phyloP scores from a whole-genome alignment of 2,888 invertebrate species.

The Rhimphoctona megacephalus region DNA sequence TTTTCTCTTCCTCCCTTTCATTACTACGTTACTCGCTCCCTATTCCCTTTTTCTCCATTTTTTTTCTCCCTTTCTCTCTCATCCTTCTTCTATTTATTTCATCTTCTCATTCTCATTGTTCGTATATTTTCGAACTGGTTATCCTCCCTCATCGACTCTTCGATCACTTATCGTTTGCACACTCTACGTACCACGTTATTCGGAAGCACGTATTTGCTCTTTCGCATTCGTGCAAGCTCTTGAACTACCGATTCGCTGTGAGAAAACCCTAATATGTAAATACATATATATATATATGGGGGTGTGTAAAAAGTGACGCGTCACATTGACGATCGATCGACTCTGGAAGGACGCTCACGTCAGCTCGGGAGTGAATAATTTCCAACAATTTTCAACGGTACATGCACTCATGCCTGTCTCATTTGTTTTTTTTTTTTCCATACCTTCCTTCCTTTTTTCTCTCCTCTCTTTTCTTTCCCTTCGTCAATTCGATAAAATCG shows the following conservation, averaged over 20 bases:
- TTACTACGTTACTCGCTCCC: neutral
- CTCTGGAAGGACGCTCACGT: slow-evolving; percentile 52
- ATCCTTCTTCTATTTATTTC: slow-evolving; percentile 43
- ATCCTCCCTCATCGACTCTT: slow-evolving; percentile 12
- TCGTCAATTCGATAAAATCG: slow-evolving; percentile 11
- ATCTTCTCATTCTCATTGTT: slow-evolving; percentile 41
- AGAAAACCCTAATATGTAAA: slow-evolving; percentile 24
- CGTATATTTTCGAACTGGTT: slow-evolving; percentile 31
- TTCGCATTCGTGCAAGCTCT: slow-evolving; percentile 73
- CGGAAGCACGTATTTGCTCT: slow-evolving; percentile 80
- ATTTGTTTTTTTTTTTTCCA: neutral
- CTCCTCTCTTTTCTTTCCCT: neutral
- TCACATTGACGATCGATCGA: slow-evolving; percentile 64
- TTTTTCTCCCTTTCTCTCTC: neutral
- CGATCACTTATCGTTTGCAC: slow-evolving; percentile 49
- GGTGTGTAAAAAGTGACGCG: slow-evolving; percentile 48
- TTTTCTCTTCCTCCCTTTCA: neutral
- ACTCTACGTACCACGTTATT: slow-evolving; percentile 73
- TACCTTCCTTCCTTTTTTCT: neutral
- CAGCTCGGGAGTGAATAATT: slow-evolving; percentile 60
- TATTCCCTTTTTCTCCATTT: neutral
- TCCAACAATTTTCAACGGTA: slow-evolving; percentile 60
- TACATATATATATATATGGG: slow-evolving; percentile 16
- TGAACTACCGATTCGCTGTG: slow-evolving; percentile 53
- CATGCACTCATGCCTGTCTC: slow-evolving; percentile 10